phyloP scores from a whole-genome alignment of 2,888 invertebrate species.

The Metacarcinus magister region DNA sequence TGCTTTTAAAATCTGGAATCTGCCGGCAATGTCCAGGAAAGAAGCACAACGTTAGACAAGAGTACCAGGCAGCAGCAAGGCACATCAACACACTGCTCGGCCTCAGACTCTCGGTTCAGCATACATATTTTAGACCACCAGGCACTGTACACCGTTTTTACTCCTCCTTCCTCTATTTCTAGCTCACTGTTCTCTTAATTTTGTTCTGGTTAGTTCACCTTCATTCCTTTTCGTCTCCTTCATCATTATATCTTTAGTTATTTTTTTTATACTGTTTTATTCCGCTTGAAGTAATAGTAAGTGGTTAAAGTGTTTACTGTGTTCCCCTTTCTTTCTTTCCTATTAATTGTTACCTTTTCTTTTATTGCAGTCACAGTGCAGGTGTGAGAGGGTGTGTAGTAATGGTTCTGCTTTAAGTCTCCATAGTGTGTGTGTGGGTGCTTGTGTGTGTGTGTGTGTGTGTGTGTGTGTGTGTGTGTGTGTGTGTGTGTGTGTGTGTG shows the following conservation, averaged over 20 bases:
- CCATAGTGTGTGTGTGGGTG: background rate
- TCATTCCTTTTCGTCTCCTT: background rate
- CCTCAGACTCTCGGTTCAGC: background rate
- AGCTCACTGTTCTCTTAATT: background rate
- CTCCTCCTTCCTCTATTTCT: background rate
- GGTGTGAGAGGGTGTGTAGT: no score
- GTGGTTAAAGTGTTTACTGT: background rate
- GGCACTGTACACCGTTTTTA: background rate
- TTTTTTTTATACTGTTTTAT: background rate
- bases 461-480: no score
- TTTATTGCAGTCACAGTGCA: background rate
- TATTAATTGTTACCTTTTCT: constrained; percentile 21
- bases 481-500: no score
- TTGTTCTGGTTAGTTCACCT: background rate
- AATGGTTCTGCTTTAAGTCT: background rate
- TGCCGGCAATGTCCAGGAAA: background rate
- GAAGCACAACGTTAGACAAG: background rate
- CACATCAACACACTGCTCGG: background rate
- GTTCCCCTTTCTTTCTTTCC: background rate
- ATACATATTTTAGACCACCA: background rate
- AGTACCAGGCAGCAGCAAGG: background rate
- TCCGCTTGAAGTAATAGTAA: background rate
- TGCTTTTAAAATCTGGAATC: background rate
- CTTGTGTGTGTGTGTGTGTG: background rate
- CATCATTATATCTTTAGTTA: background rate